Evolutionary conservation across 2,888 invertebrate species (phyloP), one percentile per base, ranked within the genome.

Genomic region (Liopterus haemorrhoidalis): DNA sequence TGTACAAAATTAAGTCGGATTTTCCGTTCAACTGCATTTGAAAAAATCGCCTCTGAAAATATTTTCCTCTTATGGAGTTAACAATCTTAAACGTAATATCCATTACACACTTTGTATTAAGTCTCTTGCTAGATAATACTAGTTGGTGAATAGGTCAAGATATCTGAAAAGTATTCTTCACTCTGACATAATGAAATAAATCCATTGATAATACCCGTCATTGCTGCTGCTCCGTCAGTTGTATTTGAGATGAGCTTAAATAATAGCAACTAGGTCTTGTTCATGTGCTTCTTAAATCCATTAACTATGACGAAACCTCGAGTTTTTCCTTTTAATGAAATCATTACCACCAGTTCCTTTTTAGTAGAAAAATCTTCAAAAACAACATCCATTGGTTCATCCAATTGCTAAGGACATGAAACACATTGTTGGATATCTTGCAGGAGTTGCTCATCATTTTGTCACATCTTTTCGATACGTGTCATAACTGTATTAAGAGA

Each of bases 191-290:
- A 20, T 31, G 48, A 35, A 49, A 54, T 42, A 48, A 53, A 54
- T 21, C 54, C 49, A 32, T 41, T 54, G 18, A 50, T 27, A 41
- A 42, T 46, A 30, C 50, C 55, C 40, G 46, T 41, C 51, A 54
- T 52, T 41, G 49, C 48, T 14, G 50, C 47, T 31, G 51, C 53
- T 42, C 49, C 55, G 52, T 55, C 53, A 32, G 53, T 55, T 12
- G 46, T 52, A 9, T 55, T 47, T 18, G 40, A 46, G 19, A 50
- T 48, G 2, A 51, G 35, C 37, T 52, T 52, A 20, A 47, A 28
- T 12, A 54, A 31, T 20, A 40, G 48, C 18, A 53, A 42, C 49
- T 46, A 30, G n/a, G 37, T 32, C 41, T 21, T 14, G 11, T 8
- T 19, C 24, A 48, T 37, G 41, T 30, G 44, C 27, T 11, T 18